Percentiles rank a stretch among this genome's conserved stretches.
Conservation (phyloP, 2,888 invertebrate species). For the Drosophila melanocephala region DNA sequence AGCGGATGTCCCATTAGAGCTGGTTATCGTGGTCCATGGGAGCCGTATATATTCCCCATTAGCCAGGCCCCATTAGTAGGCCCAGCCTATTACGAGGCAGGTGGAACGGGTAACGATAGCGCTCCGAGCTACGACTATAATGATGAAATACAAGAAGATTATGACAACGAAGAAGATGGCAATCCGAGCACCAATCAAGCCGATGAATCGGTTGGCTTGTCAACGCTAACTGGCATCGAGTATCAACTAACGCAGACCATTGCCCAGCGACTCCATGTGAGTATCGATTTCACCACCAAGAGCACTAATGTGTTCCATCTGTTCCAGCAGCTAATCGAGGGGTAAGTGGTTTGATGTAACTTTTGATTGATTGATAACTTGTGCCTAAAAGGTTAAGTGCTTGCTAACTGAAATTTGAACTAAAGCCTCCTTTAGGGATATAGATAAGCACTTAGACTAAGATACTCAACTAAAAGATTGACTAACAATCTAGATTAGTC, state of each 20-base stretch:
- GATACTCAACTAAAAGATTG: not conserved
- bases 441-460: not conserved
- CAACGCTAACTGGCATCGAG: slow-evolving; percentile 79
- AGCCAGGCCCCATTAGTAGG: slow-evolving; percentile 4
- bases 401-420: not conserved
- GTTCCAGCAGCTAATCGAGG: slow-evolving; percentile 81
- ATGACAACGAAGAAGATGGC: not conserved
- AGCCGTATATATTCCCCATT: slow-evolving; percentile 81
- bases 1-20: slow-evolving; percentile 83
- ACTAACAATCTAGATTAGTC: not conserved
- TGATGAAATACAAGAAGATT: slow-evolving; percentile 20
- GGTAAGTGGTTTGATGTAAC: slow-evolving; percentile 58
- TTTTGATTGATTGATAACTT: not conserved
- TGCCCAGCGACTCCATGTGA: slow-evolving; percentile 79
- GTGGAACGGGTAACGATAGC: not conserved
- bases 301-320: slow-evolving; percentile 81
- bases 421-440: not conserved
- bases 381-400: not conserved
- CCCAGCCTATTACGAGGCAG: slow-evolving; percentile 25
- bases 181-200: not conserved
- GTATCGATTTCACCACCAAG: slow-evolving; percentile 73
- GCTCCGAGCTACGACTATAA: slow-evolving; percentile 37
- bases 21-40: slow-evolving; percentile 81
- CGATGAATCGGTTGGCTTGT: slow-evolving; percentile 9
- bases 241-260: slow-evolving; percentile 82